Evolutionary conservation across 2,888 invertebrate species (phyloP).

Genomic region (Eulithis testata): DNA sequence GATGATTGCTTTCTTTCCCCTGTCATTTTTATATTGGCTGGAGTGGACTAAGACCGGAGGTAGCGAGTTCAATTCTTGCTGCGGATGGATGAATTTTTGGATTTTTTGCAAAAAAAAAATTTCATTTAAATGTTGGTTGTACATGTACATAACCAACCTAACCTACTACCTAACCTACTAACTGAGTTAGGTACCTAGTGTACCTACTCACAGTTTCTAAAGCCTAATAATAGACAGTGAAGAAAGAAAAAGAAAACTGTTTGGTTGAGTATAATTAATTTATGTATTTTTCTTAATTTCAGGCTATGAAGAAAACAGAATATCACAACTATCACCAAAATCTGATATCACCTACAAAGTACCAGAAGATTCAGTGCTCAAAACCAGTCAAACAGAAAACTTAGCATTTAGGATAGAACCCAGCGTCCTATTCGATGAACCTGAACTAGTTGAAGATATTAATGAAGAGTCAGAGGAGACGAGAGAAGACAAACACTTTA

Average conservation of each 20-base stretch:
- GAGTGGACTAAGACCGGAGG: too few relatives aligned
- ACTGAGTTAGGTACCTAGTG: too few relatives aligned
- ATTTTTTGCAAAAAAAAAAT: too few relatives aligned
- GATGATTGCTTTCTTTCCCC: not conserved
- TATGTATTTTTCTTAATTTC: slow-evolving; percentile 34
- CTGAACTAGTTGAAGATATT: slow-evolving; percentile 44
- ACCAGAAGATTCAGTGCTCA: slow-evolving; percentile 56
- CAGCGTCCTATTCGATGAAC: slow-evolving; percentile 59
- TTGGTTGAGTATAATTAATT: not conserved
- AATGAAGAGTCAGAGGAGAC: slow-evolving; percentile 47
- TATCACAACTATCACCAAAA: slow-evolving; percentile 89
- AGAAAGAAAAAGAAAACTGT: too few relatives aligned
- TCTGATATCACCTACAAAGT: slow-evolving; percentile 70
- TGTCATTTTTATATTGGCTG: too few relatives aligned
- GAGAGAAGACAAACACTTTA: slow-evolving; percentile 62
- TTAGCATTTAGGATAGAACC: slow-evolving; percentile 73
- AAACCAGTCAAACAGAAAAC: slow-evolving; percentile 67
- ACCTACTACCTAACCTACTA: too few relatives aligned
- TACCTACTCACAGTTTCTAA: too few relatives aligned
- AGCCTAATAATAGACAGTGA: too few relatives aligned
- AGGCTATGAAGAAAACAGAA: slow-evolving; percentile 84
- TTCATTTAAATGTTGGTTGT: too few relatives aligned
- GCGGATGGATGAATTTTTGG: too few relatives aligned
- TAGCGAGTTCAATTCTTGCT: too few relatives aligned
- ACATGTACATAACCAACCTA: too few relatives aligned